Base-by-base conservation (phyloP, 2,888 invertebrate species). In the Branchellion lobata region DNA sequence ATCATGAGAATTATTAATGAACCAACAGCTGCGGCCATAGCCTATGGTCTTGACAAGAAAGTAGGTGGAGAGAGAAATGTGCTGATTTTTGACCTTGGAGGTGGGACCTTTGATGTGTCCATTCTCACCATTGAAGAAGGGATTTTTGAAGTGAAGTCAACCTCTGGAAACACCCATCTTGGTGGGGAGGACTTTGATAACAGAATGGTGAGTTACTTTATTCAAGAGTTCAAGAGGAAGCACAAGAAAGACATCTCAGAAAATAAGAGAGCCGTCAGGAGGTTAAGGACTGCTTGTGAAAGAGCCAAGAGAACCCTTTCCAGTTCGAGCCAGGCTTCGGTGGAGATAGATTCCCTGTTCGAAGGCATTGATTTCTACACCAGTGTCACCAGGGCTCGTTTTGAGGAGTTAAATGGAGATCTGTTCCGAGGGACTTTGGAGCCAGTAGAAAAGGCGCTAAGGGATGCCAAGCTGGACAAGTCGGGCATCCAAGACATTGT, bases 341-440 rank as follows among this genome's bases (percentile, higher is more conserved):
- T 97, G 85, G 96, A 97, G 90, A 95, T 97, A 83, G 96, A 97
- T 87, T 95, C 96, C 0, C 90, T 97, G 80, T 95, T 91, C 85
- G 96, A 97, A 88, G 96, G 96, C 82, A 92, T 95, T 84, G 97
- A 99, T 88, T 97, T 95, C 90, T 95, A 96, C 89, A 95, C 96
- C 0, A 93, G 92, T 77, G 93, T 98, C 87, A 96, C 96, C 24
- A 91, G 96, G 85, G 97, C 97, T 81, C 92, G 96, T 85, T 99
- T 99, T 88, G 98, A 99, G 88, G 97, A 98, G 87, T 90, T 99
- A 86, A 94, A 95, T 88, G 93, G 95, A 11, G 97, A 98, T 88
- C 90, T 98, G 83, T 97, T 99, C 92, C 91, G 96, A 83, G 92
- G 93, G 81, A 97, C 97, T 81, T 91, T 99, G 91, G 95, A 96